Conservation (phyloP, 2,888 invertebrate genomes). For the Rhorus exstirpatorius region DNA sequence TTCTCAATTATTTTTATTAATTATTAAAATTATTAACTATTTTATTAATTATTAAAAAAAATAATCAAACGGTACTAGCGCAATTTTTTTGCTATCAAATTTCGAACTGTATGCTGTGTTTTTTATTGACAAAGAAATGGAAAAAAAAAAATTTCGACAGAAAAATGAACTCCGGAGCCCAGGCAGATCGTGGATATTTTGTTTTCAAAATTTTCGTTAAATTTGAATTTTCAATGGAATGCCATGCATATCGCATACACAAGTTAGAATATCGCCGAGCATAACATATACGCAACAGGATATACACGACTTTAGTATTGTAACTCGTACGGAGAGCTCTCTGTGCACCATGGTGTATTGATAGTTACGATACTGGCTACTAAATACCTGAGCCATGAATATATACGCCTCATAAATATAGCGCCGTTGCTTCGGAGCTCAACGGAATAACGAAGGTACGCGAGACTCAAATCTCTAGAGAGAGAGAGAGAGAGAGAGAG, state of each 20-base stretch:
- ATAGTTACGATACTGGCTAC: conserved; percentile 46
- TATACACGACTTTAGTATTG: conserved; percentile 17
- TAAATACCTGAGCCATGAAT: conserved; percentile 48
- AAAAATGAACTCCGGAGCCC: neutral
- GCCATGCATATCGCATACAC: neutral
- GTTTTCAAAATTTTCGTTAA: neutral
- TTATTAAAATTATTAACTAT: no score
- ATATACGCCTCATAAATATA: conserved; percentile 44
- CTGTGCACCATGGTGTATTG: conserved; percentile 21
- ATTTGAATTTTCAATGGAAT: conserved; percentile 7
- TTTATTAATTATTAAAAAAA: no score
- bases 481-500: neutral
- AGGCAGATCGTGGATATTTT: neutral
- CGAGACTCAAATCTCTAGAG: conserved; percentile 7
- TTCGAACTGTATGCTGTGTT: no score
- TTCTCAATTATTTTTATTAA: no score
- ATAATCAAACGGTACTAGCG: no score
- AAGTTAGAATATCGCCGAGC: neutral
- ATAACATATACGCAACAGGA: conserved; percentile 8
- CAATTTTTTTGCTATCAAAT: no score
- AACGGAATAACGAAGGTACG: conserved; percentile 7
- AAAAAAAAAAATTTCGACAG: neutral
- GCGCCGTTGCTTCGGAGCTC: conserved; percentile 18
- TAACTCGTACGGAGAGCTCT: conserved; percentile 8
- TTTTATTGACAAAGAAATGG: neutral